Evolutionary conservation across 2,888 invertebrate genomes (phyloP).

Genomic region (Chromoteleia sp.): DNA sequence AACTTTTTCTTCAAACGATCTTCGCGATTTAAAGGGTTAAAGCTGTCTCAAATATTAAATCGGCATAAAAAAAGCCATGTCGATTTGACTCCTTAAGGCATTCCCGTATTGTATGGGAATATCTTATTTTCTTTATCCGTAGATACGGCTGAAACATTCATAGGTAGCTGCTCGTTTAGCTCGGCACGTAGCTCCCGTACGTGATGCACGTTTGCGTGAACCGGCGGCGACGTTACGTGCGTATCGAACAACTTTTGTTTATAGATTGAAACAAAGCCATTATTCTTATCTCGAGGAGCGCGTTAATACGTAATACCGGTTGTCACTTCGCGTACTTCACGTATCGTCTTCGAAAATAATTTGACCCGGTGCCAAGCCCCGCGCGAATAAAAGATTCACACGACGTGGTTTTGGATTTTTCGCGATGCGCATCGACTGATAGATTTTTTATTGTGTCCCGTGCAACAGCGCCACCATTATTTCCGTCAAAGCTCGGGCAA

Average conservation of each 20-base stretch:
- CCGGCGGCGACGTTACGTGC: constrained; percentile 41
- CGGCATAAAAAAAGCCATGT: constrained; percentile 11
- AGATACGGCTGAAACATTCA: constrained; percentile 74
- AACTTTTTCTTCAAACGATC: constrained; percentile 4
- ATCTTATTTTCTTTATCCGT: constrained; percentile 60
- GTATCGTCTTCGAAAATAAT: constrained; percentile 45
- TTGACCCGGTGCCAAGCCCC: background rate
- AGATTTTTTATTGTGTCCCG: constrained; percentile 36
- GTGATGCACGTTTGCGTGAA: constrained; percentile 68
- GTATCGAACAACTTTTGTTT: constrained; percentile 68
- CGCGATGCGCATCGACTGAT: constrained; percentile 37
- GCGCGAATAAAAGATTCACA: constrained; percentile 38
- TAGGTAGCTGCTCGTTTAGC: constrained; percentile 74
- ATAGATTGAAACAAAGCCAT: constrained; percentile 68
- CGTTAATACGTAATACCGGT: constrained; percentile 53
- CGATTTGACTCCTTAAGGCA: constrained; percentile 64
- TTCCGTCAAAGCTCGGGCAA: constrained; percentile 3
- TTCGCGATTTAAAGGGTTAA: constrained; percentile 10
- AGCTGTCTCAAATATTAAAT: constrained; percentile 24
- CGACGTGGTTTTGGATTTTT: constrained; percentile 29
- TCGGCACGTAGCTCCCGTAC: constrained; percentile 70
- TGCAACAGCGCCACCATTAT: constrained; percentile 1
- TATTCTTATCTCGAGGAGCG: constrained; percentile 46
- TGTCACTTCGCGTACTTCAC: constrained; percentile 44
- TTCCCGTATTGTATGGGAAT: constrained; percentile 71